Evolutionary conservation across 2,113 vertebrate species (phyloP).

Genomic region (Saimiri boliviensis): DNA sequence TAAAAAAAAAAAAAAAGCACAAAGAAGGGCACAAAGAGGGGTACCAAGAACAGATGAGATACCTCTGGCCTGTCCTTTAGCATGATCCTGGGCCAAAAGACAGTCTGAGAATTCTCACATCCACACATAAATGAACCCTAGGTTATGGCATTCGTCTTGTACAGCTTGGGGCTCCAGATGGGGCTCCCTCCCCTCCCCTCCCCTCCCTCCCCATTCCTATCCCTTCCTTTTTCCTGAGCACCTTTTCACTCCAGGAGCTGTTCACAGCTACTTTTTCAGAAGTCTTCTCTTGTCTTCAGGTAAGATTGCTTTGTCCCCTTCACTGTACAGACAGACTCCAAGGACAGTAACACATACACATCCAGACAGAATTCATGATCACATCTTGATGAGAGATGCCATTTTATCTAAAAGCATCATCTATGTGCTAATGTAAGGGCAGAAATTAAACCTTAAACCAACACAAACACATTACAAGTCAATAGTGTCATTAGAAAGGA

Average conservation of each 20-base stretch:
- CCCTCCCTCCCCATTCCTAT: neutral
- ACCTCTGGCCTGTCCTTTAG: neutral
- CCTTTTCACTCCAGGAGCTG: neutral
- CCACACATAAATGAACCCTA: neutral
- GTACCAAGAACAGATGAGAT: neutral
- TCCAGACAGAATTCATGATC: slow-evolving; percentile 82
- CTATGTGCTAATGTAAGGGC: slow-evolving; percentile 83
- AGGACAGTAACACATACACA: slow-evolving; percentile 76
- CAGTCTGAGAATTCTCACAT: neutral
- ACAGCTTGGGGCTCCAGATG: neutral
- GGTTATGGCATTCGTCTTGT: neutral
- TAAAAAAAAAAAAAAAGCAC: neutral
- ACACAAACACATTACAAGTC: slow-evolving; percentile 84
- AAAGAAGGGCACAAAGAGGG: neutral
- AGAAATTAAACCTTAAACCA: slow-evolving; percentile 85
- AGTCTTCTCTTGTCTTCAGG: neutral
- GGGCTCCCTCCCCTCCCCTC: too few relatives aligned
- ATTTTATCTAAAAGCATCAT: slow-evolving; percentile 82
- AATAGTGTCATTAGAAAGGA: slow-evolving; percentile 86
- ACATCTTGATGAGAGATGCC: slow-evolving; percentile 82
- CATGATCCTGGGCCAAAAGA: neutral
- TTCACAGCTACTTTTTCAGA: neutral
- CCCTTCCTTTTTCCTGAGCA: neutral
- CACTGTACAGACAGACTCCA: slow-evolving; percentile 64
- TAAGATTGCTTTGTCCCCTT: slow-evolving; percentile 58